Conservation (phyloP, 2,797 vertebrate genomes). For the Thripadectes ignobilis region DNA sequence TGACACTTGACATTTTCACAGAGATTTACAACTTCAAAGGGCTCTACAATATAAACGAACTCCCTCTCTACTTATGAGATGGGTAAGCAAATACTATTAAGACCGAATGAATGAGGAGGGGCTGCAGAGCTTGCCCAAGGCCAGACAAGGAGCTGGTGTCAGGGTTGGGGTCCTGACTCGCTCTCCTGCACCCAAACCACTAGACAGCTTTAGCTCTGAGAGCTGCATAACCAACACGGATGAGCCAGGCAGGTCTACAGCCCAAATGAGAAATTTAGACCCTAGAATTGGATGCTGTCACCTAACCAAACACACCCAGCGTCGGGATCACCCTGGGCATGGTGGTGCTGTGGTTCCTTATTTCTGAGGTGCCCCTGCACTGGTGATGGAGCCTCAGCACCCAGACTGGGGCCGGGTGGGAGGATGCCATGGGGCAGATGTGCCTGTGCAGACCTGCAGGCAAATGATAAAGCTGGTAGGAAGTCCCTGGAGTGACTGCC, state of each 20-base stretch:
- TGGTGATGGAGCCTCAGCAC: accelerated
- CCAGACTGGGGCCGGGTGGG: accelerated
- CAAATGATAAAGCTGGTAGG: neutral
- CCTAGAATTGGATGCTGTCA: neutral
- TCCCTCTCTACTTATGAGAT: neutral
- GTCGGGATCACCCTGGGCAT: neutral
- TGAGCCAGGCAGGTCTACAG: accelerated
- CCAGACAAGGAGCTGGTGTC: neutral
- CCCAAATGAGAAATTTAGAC: neutral
- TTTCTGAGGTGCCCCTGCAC: neutral
- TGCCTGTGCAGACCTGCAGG: neutral
- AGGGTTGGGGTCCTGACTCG: neutral
- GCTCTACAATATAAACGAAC: conserved; percentile 14
- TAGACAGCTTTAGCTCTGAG: neutral
- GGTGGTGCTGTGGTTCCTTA: neutral
- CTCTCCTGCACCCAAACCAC: neutral
- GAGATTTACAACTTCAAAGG: conserved; percentile 60
- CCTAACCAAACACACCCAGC: neutral
- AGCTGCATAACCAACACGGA: neutral
- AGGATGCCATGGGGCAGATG: accelerated
- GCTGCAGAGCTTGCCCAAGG: neutral
- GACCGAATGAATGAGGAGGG: neutral
- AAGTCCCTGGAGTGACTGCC: accelerated
- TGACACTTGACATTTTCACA: conserved; percentile 63
- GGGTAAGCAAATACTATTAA: conserved; percentile 32